These are phyloP conservation scores for Lophius piscatorius DNA, from an alignment of 2,113 vertebrate species.

Conservation along the genomic window DNA sequence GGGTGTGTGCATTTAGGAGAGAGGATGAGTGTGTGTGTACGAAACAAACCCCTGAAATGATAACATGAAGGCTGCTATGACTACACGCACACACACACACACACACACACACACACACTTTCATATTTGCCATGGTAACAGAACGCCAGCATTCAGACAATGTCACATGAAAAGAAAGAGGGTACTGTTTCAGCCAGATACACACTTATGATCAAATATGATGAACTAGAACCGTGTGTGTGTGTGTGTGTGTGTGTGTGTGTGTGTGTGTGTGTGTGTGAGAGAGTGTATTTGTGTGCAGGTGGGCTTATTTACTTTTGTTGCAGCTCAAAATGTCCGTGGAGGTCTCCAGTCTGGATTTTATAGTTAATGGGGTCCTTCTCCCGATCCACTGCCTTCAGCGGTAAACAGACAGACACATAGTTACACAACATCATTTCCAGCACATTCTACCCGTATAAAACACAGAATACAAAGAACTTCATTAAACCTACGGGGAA, in stretches of 20 bases:
- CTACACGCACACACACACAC: not conserved
- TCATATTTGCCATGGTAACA: not conserved
- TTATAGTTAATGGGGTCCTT: conserved; percentile 89
- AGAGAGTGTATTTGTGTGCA: conserved; percentile 37
- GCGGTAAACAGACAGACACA: conserved; percentile 41
- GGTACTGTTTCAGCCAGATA: not conserved
- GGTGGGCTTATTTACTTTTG: conserved; percentile 80
- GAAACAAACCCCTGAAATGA: conserved; percentile 13
- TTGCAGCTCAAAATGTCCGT: conserved; percentile 89
- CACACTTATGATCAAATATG: not conserved
- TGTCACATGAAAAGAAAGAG: not conserved
- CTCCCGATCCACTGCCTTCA: conserved; percentile 93
- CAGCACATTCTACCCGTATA: not conserved
- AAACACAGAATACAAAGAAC: too few species aligned
- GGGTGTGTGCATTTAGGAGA: not conserved
- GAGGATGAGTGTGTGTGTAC: conserved; percentile 15
- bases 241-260: conserved; percentile 40
- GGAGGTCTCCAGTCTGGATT: conserved; percentile 90
- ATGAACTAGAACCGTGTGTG: not conserved
- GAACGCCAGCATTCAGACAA: not conserved
- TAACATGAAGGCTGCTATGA: conserved; percentile 5
- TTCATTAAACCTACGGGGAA: too few species aligned
- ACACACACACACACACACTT: not conserved
- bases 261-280: not conserved
- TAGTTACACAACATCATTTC: not conserved